These are phyloP conservation scores for Holacanthus passer DNA, from an alignment of 2,113 vertebrate genomes.

Conservation along the genomic window DNA sequence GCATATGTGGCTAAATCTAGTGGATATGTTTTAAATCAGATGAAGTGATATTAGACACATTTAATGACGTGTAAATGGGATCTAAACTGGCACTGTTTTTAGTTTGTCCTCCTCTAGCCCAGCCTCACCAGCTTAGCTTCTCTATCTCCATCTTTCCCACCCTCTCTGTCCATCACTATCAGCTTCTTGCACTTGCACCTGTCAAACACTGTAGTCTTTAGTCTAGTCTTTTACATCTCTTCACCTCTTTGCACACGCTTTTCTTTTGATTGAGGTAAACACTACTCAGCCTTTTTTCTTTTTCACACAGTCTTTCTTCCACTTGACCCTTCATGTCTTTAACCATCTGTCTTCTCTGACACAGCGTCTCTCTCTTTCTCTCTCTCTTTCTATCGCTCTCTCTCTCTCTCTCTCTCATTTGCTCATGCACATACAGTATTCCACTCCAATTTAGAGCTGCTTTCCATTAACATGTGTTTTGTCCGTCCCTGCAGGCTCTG, in stretches of 20 bases:
- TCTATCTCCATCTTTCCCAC: neutral
- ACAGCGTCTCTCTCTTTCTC: neutral
- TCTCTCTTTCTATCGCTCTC: neutral
- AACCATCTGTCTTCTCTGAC: slow-evolving; percentile 5
- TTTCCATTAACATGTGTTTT: slow-evolving; percentile 85
- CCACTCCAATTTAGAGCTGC: slow-evolving; percentile 75
- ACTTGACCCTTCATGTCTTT: neutral
- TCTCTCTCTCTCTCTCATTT: neutral
- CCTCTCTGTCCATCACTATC: neutral
- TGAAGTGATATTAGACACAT: neutral
- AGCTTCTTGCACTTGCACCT: neutral
- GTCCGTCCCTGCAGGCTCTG: slow-evolving; percentile 69
- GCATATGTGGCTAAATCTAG: neutral
- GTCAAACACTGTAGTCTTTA: neutral
- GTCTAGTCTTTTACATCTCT: neutral
- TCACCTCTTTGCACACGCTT: neutral
- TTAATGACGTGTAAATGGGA: neutral
- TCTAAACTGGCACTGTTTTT: neutral
- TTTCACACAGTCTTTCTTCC: neutral
- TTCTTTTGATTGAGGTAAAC: neutral
- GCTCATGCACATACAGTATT: slow-evolving; percentile 53
- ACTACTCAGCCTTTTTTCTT: neutral
- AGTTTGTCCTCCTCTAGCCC: neutral
- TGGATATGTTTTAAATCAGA: too few species aligned
- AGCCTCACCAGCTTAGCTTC: neutral